Evolutionary conservation across 1,140 invertebrate species (phyloP).

Genomic region (Steinernema khuongi): DNA sequence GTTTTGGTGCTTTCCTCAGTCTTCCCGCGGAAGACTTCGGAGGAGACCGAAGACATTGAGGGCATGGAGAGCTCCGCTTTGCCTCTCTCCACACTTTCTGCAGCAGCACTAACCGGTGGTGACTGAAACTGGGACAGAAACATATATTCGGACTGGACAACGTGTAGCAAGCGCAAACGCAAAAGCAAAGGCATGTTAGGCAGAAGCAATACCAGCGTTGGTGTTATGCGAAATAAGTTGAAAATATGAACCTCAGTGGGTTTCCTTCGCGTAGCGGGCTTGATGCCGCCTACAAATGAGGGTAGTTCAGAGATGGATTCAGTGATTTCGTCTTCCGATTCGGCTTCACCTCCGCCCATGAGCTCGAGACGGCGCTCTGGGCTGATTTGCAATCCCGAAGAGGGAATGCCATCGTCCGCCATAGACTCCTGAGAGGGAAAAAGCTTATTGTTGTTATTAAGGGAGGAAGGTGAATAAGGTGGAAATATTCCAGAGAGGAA

Average conservation of each 20-base stretch:
- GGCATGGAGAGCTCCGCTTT: not conserved
- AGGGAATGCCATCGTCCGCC: slow-evolving; percentile 38
- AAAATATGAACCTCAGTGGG: slow-evolving; percentile 15
- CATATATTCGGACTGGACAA: slow-evolving; percentile 22
- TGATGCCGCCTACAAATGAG: slow-evolving; percentile 29
- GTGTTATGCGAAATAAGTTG: not conserved
- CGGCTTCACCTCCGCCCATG: slow-evolving; percentile 41
- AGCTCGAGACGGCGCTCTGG: slow-evolving; percentile 50
- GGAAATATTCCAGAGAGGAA: slow-evolving; percentile 35
- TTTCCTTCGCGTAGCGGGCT: not conserved
- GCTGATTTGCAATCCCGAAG: slow-evolving; percentile 50
- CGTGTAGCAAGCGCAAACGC: slow-evolving; percentile 19
- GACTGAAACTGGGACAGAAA: not conserved
- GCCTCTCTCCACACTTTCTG: not conserved
- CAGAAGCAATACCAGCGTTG: not conserved
- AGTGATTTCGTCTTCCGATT: slow-evolving; percentile 53
- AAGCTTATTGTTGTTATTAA: slow-evolving; percentile 12
- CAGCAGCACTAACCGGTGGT: not conserved
- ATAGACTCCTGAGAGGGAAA: slow-evolving; percentile 32
- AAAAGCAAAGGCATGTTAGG: not conserved
- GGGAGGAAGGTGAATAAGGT: slow-evolving; percentile 9
- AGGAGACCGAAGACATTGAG: not conserved
- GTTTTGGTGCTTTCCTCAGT: slow-evolving; percentile 12
- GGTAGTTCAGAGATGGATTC: slow-evolving; percentile 57
- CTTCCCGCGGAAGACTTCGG: slow-evolving; percentile 5